Percentiles rank a stretch among this genome's conserved stretches.
Evolutionary conservation across 2,797 vertebrate genomes (phyloP).

Genomic region (Cuniculus paca): DNA sequence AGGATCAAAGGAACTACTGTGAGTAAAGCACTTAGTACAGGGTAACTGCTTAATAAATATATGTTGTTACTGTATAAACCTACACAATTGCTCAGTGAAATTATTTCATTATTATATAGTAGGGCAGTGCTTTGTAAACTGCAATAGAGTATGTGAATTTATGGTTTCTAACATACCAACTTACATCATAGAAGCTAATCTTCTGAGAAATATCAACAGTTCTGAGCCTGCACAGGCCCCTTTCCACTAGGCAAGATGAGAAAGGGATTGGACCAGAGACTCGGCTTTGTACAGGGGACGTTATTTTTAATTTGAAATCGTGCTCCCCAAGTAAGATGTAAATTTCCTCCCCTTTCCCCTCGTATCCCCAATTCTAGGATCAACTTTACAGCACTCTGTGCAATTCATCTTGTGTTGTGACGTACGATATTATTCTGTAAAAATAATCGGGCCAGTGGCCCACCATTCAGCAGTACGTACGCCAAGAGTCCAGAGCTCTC

Average conservation of each 20-base stretch:
- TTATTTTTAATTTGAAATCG: background rate
- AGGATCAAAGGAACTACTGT: background rate
- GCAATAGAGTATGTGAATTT: background rate
- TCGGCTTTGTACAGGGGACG: background rate
- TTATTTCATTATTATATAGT: constrained; percentile 27
- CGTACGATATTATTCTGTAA: background rate
- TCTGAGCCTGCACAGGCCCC: rapidly evolving
- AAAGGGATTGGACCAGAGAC: no score
- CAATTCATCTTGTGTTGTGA: background rate
- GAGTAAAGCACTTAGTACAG: background rate
- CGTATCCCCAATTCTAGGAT: background rate
- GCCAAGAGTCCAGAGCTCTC: background rate
- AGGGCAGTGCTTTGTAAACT: background rate
- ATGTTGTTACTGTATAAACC: background rate
- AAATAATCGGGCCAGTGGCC: background rate
- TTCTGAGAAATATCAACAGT: background rate
- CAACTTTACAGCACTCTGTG: background rate
- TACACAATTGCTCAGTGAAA: constrained; percentile 30
- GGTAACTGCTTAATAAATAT: constrained; percentile 28
- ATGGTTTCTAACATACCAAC: background rate
- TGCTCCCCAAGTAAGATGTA: background rate
- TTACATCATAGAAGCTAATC: background rate
- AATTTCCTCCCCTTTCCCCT: background rate
- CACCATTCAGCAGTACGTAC: background rate
- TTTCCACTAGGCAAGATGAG: no score